Base-by-base conservation (phyloP, 2,113 vertebrate species). In the Ceuthmochares aereus region DNA sequence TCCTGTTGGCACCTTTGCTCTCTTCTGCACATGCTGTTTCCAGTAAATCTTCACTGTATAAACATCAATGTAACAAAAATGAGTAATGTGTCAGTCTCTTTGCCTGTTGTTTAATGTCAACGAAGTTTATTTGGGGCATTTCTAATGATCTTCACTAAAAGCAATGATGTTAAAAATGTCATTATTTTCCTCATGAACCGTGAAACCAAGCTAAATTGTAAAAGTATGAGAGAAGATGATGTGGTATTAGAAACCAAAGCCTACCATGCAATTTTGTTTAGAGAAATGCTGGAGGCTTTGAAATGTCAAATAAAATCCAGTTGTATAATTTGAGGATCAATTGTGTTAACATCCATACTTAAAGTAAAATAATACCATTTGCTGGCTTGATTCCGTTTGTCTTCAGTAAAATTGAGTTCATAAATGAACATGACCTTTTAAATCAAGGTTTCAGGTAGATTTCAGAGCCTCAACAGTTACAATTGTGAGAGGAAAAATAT, bases 261-360 rank as follows among this genome's bases (percentile, higher is more conserved):
- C 75, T 91, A n/a, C 79, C 47, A 49, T 92, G 92, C n/a, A 14
- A 91, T 95, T 96, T 90, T 93, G 54, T 96, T 95, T 93, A 86
- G 90, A 93, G 68, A 86, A 86, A 72, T 88, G 82, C 88, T 94
- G 82, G 29, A 95, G 87, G 77, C 83, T 89, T 93, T 94, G 68
- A 92, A 94, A 72, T 91, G 89, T 95, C 86, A 91, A 86, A 92
- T 84, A 93, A 67, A 84, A 95, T 96, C 77, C 79, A 76, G 51
- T 91, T 92, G 84, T 94, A 84, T 93, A 93, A 93, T 93, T 91
- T 92, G 63, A 95, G 90, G 74, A 96, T 97, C 51, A 95, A 85
- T 94, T 93, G 52, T 91, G 82, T 90, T 96, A 92, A 83, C 73
- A 91, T 82, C 73, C 60, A 29, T 87, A 84, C 60, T 93, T 96